These are phyloP conservation scores for Dromaius novaehollandiae DNA, from an alignment of 2,113 vertebrate genomes.

Conservation along the genomic window DNA sequence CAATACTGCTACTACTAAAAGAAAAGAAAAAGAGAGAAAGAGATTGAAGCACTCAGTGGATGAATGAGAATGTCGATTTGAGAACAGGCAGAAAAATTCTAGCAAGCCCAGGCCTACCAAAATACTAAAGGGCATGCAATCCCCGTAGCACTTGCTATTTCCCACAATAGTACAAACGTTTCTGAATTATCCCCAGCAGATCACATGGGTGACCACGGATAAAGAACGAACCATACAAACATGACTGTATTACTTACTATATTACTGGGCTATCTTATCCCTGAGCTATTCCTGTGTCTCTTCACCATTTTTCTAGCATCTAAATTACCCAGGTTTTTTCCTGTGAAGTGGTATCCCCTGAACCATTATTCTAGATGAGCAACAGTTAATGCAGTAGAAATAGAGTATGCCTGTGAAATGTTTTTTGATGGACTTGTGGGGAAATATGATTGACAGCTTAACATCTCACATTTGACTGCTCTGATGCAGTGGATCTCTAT, in stretches of 20 bases:
- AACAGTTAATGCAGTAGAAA: not conserved
- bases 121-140: not conserved
- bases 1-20: not conserved
- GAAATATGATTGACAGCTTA: not conserved
- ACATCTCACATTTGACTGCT: not conserved
- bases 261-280: not conserved
- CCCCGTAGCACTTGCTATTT: not conserved
- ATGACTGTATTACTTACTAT: not conserved
- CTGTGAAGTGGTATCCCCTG: not conserved
- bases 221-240: not conserved
- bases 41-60: not conserved
- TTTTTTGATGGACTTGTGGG: not conserved
- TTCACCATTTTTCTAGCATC: not conserved
- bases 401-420: not conserved
- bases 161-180: not conserved
- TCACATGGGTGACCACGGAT: rapidly evolving
- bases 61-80: not conserved
- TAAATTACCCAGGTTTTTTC: rapidly evolving
- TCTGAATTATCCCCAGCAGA: not conserved
- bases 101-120: too few species aligned
- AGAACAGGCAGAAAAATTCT: not conserved
- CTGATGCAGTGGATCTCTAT: not conserved
- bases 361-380: not conserved
- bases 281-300: not conserved
- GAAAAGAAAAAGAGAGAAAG: not conserved